Evolutionary conservation across 2,888 invertebrate genomes (phyloP), one percentile per base, ranked within the genome.

Genomic region (Esperia sulphurella): DNA sequence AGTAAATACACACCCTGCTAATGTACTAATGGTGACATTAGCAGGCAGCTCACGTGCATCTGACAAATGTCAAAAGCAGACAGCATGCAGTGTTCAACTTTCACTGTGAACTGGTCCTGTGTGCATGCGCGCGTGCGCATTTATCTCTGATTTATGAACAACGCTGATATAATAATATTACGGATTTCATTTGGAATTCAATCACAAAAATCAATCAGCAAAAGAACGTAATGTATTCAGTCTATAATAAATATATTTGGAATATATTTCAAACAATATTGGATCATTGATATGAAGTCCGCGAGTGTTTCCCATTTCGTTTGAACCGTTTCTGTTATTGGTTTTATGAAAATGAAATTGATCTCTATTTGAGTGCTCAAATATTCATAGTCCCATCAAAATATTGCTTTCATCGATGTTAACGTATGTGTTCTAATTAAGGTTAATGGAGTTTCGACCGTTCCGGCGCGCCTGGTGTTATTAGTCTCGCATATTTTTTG

Each of bases 61-160:
- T 52, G 65, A 68, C 68, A 73, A 72, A 75, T 74, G 74, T 71
- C 70, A 72, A 67, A 76, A 63, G 65, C 63, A 56, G 58, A 58
- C 50, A 46, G 39, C 33, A 43, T 39, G 47, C 31, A 43, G 49
- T 63, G 68, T 69, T 75, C 72, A 75, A 82, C 83, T 83, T 83
- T 83, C 82, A 78, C 83, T 75, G 59, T 54, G 53, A 54, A 62
- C 65, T 59, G 58, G 72, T 68, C 65, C 52, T 46, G 53, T 35
- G 46, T 3, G 28, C 41, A 28, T 37, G 31, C 48, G n/a, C n/a
- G 39, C 31, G n/a, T 39, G 41, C 35, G 41, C 46, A 8, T 40
- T 21, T 35, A 33, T 41, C 33, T 33, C 33, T 10, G 33, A 33
- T 33, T 33, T 5, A 8, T 33, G 7, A 21, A 21, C n/a, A n/a